Evolutionary conservation across 1,140 invertebrate species (phyloP).

Genomic region (Lasioglossum baleicum): DNA sequence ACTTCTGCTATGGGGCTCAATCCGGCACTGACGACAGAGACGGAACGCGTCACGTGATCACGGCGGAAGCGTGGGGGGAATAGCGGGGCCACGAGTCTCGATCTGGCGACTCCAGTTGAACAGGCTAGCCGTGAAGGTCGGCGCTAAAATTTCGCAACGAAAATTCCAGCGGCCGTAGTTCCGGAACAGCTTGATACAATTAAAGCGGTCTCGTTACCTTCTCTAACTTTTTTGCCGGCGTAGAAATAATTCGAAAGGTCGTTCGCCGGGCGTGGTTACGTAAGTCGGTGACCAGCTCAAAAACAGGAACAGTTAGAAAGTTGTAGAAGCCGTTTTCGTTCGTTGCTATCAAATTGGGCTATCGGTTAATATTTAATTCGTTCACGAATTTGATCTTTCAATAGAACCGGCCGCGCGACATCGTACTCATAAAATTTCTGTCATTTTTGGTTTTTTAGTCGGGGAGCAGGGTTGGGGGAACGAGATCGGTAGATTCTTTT

Average conservation of each 20-base stretch:
- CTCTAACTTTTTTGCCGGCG: not conserved
- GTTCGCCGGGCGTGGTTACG: slow-evolving; percentile 11
- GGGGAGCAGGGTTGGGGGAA: too few relatives aligned
- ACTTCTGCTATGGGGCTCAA: too few relatives aligned
- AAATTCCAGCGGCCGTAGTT: slow-evolving; percentile 22
- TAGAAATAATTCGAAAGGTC: slow-evolving; percentile 37
- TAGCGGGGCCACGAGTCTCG: too few relatives aligned
- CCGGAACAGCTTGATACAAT: slow-evolving; percentile 33
- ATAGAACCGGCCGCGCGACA: too few relatives aligned
- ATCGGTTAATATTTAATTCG: slow-evolving; percentile 1
- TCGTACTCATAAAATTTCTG: too few relatives aligned
- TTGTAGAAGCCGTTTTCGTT: not conserved
- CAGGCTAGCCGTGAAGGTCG: slow-evolving; percentile 26
- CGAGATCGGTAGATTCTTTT: too few relatives aligned
- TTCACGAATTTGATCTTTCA: not conserved
- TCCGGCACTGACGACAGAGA: too few relatives aligned
- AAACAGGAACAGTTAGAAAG: slow-evolving; percentile 30
- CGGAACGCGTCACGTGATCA: too few relatives aligned
- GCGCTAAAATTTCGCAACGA: slow-evolving; percentile 21
- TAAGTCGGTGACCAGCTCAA: not conserved
- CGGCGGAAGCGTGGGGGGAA: too few relatives aligned
- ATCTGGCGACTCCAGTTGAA: too few relatives aligned
- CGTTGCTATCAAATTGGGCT: not conserved
- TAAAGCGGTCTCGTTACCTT: not conserved
- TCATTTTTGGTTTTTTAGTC: too few relatives aligned